phyloP scores from a whole-genome alignment of 2,888 invertebrate genomes.

The Diploptera punctata region DNA sequence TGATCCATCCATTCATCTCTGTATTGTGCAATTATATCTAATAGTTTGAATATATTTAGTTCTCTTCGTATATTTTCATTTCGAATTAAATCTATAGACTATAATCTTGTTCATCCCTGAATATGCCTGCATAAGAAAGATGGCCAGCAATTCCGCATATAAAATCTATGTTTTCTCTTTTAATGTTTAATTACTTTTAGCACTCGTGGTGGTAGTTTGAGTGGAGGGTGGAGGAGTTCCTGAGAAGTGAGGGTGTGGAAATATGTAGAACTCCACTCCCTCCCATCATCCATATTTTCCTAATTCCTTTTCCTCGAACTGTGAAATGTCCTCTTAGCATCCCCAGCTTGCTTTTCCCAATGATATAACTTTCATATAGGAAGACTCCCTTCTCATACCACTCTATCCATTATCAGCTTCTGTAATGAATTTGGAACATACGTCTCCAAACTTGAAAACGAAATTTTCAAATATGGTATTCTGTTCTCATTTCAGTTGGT shows the following conservation, averaged over 20 bases:
- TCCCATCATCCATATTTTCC: slow-evolving; percentile 36
- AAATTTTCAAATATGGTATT: no score
- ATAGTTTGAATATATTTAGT: no score
- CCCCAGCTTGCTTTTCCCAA: not conserved
- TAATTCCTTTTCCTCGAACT: slow-evolving; percentile 35
- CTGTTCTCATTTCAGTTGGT: no score
- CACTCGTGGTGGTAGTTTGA: slow-evolving; percentile 30
- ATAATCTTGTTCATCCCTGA: slow-evolving; percentile 29
- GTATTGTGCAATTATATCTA: no score
- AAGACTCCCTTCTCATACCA: not conserved
- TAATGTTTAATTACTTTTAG: slow-evolving; percentile 42
- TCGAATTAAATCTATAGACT: no score
- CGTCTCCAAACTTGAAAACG: no score
- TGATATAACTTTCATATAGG: slow-evolving; percentile 21
- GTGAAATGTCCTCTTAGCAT: slow-evolving; percentile 32
- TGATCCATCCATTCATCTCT: no score
- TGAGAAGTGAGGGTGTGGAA: slow-evolving; percentile 6
- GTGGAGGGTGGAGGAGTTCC: not conserved
- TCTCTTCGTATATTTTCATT: no score
- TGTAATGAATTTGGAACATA: slow-evolving; percentile 18
- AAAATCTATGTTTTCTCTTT: slow-evolving; percentile 41
- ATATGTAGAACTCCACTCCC: slow-evolving; percentile 22
- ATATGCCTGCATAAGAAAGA: slow-evolving; percentile 29
- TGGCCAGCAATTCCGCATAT: slow-evolving; percentile 38
- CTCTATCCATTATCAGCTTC: slow-evolving; percentile 6